These are phyloP conservation scores for Cyphomyrus discorhynchus DNA, from an alignment of 2,113 vertebrate genomes.

Conservation along the genomic window DNA sequence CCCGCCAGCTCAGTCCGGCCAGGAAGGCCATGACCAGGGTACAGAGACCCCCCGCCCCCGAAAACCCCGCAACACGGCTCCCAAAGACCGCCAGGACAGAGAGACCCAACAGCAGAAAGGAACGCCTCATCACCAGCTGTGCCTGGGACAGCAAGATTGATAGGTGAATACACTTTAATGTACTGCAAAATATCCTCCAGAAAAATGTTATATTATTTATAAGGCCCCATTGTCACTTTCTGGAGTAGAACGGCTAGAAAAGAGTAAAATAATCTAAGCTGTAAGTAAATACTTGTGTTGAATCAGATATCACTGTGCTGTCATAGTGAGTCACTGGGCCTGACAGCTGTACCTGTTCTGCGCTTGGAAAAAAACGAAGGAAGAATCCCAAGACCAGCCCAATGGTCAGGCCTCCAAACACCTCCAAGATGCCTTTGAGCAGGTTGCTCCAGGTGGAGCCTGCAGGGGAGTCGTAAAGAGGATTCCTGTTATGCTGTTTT, in stretches of 20 bases:
- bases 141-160: slow-evolving; percentile 34
- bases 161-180: slow-evolving; percentile 63
- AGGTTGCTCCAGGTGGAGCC: slow-evolving; percentile 80
- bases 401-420: slow-evolving; percentile 69
- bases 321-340: too few relatives aligned
- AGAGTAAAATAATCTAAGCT: too few relatives aligned
- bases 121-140: slow-evolving; percentile 63
- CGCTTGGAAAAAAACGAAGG: slow-evolving; percentile 74
- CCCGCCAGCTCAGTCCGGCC: slow-evolving; percentile 74
- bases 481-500: too few relatives aligned
- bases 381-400: slow-evolving; percentile 77
- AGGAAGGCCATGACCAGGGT: slow-evolving; percentile 82
- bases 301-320: too few relatives aligned
- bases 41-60: slow-evolving; percentile 80
- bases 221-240: too few relatives aligned
- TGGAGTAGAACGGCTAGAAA: too few relatives aligned
- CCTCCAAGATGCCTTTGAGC: slow-evolving; percentile 79
- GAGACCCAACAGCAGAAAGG: slow-evolving; percentile 69
- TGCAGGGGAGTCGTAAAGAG: slow-evolving; percentile 32
- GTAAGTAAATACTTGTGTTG: too few relatives aligned
- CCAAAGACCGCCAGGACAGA: slow-evolving; percentile 75
- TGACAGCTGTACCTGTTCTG: slow-evolving; percentile 42
- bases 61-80: slow-evolving; percentile 64
- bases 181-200: too few relatives aligned
- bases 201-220: too few relatives aligned